Percentiles rank a stretch among this genome's conserved stretches.
phyloP scores from a whole-genome alignment of 2,113 vertebrate genomes.

The Neolamprologus longior region DNA sequence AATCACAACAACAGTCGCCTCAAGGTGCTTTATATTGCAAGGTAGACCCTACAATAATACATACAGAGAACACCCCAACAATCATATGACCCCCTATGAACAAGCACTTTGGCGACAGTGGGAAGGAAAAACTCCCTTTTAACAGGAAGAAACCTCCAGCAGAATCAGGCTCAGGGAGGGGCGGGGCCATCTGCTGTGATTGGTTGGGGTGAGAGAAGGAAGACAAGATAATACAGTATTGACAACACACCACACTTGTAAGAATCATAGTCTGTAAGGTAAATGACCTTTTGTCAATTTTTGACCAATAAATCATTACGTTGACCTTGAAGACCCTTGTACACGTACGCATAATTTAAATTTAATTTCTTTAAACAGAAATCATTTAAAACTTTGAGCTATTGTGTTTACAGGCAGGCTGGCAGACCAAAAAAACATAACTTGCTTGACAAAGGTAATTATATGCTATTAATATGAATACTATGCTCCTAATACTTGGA shows the following conservation, averaged over 20 bases:
- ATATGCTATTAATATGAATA: not conserved
- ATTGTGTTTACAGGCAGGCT: not conserved
- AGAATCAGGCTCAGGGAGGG: not conserved
- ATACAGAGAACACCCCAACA: not conserved
- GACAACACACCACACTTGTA: not conserved
- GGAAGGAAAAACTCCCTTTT: not conserved
- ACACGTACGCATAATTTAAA: accelerated
- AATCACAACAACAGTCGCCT: accelerated
- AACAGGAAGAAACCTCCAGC: accelerated
- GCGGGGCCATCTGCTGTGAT: accelerated
- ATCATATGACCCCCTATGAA: not conserved
- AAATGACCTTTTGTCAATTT: accelerated
- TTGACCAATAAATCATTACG: not conserved
- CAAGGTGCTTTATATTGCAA: not conserved
- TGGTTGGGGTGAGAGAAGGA: not conserved
- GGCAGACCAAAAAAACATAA: not conserved
- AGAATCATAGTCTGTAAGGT: not conserved
- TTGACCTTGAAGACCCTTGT: not conserved
- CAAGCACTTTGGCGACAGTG: accelerated
- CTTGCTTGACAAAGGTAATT: not conserved
- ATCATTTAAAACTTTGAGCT: not conserved
- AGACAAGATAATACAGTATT: not conserved
- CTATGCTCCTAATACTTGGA: not conserved
- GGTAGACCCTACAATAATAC: not conserved
- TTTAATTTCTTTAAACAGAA: accelerated